Evolutionary conservation across 2,113 vertebrate genomes (phyloP).

Genomic region (Vanacampus margaritifer): DNA sequence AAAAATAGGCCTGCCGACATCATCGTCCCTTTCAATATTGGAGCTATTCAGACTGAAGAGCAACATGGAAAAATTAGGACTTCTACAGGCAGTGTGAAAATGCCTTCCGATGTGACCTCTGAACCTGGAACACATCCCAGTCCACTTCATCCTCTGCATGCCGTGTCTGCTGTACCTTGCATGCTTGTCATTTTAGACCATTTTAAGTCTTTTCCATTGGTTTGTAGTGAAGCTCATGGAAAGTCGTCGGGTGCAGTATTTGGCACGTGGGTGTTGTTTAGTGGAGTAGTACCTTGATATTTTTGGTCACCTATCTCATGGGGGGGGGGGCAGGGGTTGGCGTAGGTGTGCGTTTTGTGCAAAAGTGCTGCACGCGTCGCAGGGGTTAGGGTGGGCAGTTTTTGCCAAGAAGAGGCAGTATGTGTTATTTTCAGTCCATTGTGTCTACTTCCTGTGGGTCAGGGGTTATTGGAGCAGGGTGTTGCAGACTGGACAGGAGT

Average conservation of each 20-base stretch:
- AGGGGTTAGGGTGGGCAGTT: conserved; percentile 53
- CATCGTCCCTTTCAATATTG: too few species aligned
- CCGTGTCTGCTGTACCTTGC: neutral
- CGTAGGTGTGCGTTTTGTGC: conserved; percentile 38
- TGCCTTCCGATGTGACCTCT: neutral
- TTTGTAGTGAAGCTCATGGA: conserved; percentile 6
- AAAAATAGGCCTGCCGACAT: too few species aligned
- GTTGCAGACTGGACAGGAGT: conserved; percentile 72
- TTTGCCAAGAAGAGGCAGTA: conserved; percentile 67
- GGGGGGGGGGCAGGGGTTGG: conserved; percentile 14
- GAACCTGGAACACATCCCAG: neutral
- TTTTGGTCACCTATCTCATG: conserved; percentile 47
- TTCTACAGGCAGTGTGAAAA: neutral
- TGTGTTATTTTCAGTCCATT: conserved; percentile 92
- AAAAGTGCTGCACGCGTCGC: conserved; percentile 25
- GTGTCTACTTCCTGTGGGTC: conserved; percentile 94
- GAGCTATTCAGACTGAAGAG: too few species aligned
- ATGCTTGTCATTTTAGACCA: neutral
- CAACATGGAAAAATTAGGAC: too few species aligned
- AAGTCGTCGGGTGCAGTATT: conserved; percentile 19
- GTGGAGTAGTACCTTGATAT: conserved; percentile 38
- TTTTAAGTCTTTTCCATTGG: neutral
- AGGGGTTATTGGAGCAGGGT: conserved; percentile 88
- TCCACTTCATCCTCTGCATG: neutral
- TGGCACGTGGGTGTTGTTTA: conserved; percentile 31